Base-by-base conservation (phyloP, 2,797 vertebrate genomes). In the Cuculus canorus region DNA sequence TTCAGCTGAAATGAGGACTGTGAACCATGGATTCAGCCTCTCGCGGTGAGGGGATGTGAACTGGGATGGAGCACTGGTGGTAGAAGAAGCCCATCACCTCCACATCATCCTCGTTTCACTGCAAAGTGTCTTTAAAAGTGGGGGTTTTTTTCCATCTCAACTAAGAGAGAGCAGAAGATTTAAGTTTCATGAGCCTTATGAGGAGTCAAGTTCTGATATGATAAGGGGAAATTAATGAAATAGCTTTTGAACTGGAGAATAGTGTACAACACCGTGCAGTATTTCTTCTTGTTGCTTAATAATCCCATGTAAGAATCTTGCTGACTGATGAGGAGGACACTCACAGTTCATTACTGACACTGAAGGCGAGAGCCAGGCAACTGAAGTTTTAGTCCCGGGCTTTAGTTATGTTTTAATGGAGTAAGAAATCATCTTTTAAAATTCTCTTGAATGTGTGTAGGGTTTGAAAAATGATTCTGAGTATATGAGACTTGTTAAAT, bases 141-240 rank as follows among this genome's bases (percentile, higher is more conserved):
- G 7, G 0, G 0, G 1, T 33, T 2, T 52, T 33, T 2, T 52
- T 10, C 16, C 52, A 8, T 79, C 7, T 72, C 39, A 56, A 30
- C 9, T 32, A n/a, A 63, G n/a, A 59, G 52, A 25, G 15, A 75
- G 18, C 21, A 43, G 41, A 86, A 83, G 14, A 33, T 59, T n/a
- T 35, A 24, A 70, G 45, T 14, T 72, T 47, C 22, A 13, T 11
- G 50, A 32, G 27, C 24, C 59, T 80, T 77, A 22, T 13, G 56
- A 21, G 22, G 41, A 57, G 17, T 78, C 28, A 8, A 5, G 18
- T 56, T 94, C 57, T 71, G 45, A 25, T 83, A 71, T 93, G 57
- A 13, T 63, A n/a, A 13, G 7, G 45, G 9, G 9, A 45, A 32
- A 13, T 90, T 54, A 59, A 47, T 80, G 23, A 41, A 85, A 15